Base-by-base conservation (phyloP, 2,888 invertebrate species). In the Uropetala carovei region DNA sequence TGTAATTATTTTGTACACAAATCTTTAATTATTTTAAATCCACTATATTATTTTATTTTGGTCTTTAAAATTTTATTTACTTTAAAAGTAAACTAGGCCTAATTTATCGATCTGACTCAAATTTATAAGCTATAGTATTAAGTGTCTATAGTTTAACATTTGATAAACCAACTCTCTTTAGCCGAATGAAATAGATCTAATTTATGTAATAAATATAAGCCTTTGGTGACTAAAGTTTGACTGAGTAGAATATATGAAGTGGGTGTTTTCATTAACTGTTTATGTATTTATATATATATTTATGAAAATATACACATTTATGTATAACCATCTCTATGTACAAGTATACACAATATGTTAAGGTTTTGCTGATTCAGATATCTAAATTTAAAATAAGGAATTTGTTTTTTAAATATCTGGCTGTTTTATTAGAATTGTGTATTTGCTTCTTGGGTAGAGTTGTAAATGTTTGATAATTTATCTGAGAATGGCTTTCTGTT, bases 231-330 rank as follows among this genome's bases (percentile, higher is more conserved):
- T 89, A 89, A 59, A 30, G 30, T 89, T 89, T 92, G 92, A 84
- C 57, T 92, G 85, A 68, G 58, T 85, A 57, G 82, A 81, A 82
- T 57, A 59, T 30, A 57, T 81, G 58, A 18, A 30, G 59, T 83
- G 89, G 27, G 60, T 89, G 86, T 82, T 60, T 82, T 58, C 43
- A 18, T 30, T 82, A 81, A 27, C 58, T 75, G 56, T 92, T 89
- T 92, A n/a, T 92, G 86, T 92, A 89, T 89, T 81, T 82, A 89
- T 75, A 58, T 92, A 22, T 22, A 92, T 91, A 91, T 57, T 86
- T 92, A 75, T 59, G 43, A 92, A 86, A n/a, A 82, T 92, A 89
- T 89, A 64, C 64, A 60, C 27, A 89, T 30, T 89, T 60, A 89
- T 89, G 64, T 89, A 59, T 89, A 43, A 16, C 89, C 43, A 89